phyloP scores from a whole-genome alignment of 2,797 vertebrate genomes.

The Emys orbicularis region DNA sequence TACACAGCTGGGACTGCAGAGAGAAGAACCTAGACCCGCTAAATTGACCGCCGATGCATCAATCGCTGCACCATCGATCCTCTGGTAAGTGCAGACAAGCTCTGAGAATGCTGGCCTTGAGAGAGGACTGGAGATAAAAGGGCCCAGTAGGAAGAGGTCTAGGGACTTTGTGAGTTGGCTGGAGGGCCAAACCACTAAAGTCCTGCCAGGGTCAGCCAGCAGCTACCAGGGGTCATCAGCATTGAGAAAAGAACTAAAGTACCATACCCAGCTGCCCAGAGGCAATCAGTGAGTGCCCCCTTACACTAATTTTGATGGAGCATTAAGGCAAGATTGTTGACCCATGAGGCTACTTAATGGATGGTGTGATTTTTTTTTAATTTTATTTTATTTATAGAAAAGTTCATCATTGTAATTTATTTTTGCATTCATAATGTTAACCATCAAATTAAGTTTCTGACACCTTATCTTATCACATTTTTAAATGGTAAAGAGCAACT shows the following conservation, averaged over 20 bases:
- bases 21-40: too few relatives aligned
- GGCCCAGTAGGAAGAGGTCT: too few relatives aligned
- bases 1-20: too few relatives aligned
- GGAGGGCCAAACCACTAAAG: neutral
- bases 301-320: too few relatives aligned
- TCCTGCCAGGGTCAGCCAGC: neutral
- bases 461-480: neutral
- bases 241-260: neutral
- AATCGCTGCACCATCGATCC: too few relatives aligned
- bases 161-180: neutral
- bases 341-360: neutral
- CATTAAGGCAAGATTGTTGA: neutral
- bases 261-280: neutral
- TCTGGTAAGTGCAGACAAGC: too few relatives aligned
- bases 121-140: too few relatives aligned
- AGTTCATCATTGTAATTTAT: fast-evolving
- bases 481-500: neutral
- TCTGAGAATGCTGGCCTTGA: too few relatives aligned
- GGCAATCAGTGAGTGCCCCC: neutral
- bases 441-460: neutral
- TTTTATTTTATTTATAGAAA: neutral
- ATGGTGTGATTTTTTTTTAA: neutral
- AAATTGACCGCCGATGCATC: too few relatives aligned
- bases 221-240: neutral
- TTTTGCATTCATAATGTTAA: fast-evolving